Base-by-base conservation (phyloP, 92 coral and sea anemone species). In the Siderastrea siderea region DNA sequence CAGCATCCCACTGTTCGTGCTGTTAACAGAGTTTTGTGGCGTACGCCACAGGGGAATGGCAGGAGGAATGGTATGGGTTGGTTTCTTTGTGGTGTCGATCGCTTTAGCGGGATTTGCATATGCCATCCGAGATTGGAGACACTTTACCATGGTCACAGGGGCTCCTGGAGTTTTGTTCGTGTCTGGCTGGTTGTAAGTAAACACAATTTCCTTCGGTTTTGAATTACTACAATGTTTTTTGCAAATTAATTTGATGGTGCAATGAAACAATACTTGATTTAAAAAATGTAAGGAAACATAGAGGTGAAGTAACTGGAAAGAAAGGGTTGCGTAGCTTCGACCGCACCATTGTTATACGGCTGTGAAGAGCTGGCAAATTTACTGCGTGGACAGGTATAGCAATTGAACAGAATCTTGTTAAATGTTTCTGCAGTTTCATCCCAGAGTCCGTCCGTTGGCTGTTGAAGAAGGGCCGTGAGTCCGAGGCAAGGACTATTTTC, bases 371-470 rank as follows among this genome's bases (percentile, higher is more conserved):
- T 26, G 38, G 16, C 1, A 60, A 60, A 60, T 6, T n/a, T 67
- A 67, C 72, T n/a, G 11, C 12, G 17, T 43, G 8, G 12, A 67
- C 17, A 38, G 12, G 45, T 47, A 8, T 15, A 19, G 38, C 52
- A 54, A 67, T 6, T 16, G n/a, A n/a, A n/a, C n/a, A 26, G 38
- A 26, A 26, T 26, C 38, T 26, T 26, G 38, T 26, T 26, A 26
- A 26, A 26, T 26, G 38, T 2, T 43, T 17, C 15, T 60, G 1
- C 69, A 91, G 94, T 78, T 63, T 77, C 26, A 76, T 73, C 1
- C 94, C 94, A 50, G 94, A 91, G 68, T 91, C 94, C 12, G 84
- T 87, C 17, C 94, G 94, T 46, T 91, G 94, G 94, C 85, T 87
- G 45, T 49, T 83, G 11, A 72, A 76, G 70, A 91, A 87, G 64